phyloP scores from a whole-genome alignment of 2,113 vertebrate genomes.

The Tonatia bakeri region DNA sequence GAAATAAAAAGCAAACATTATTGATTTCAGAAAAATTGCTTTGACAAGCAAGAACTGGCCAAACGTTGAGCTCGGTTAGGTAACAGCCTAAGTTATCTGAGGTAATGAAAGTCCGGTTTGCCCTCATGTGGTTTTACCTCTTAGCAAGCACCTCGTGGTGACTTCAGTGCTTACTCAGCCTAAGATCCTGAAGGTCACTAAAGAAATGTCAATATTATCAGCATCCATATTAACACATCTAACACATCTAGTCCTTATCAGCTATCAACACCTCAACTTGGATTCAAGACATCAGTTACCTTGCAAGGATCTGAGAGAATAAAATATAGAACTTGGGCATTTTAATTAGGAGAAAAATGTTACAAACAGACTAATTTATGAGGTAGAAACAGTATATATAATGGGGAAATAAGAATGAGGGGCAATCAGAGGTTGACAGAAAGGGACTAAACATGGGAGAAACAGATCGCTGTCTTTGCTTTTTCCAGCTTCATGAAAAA shows the following conservation, averaged over 20 bases:
- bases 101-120: neutral
- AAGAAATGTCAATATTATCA: neutral
- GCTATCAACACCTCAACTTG: neutral
- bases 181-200: slow-evolving; percentile 5
- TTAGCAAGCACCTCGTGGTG: neutral
- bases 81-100: neutral
- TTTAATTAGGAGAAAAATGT: neutral
- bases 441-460: neutral
- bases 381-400: neutral
- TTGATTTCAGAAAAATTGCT: neutral
- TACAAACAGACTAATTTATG: neutral
- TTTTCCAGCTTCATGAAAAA: neutral
- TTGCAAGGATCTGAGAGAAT: neutral
- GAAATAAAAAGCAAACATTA: neutral
- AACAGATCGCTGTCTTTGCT: neutral
- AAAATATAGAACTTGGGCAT: neutral
- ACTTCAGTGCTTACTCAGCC: neutral
- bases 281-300: slow-evolving; percentile 7
- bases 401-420: neutral
- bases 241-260: neutral
- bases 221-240: neutral
- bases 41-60: neutral
- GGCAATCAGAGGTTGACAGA: neutral
- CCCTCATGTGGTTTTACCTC: neutral
- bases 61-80: neutral